Evolutionary conservation across 92 coral and sea anemone species (phyloP), one percentile per base, ranked within the genome.

Genomic region (Umimayanthus kanabou): DNA sequence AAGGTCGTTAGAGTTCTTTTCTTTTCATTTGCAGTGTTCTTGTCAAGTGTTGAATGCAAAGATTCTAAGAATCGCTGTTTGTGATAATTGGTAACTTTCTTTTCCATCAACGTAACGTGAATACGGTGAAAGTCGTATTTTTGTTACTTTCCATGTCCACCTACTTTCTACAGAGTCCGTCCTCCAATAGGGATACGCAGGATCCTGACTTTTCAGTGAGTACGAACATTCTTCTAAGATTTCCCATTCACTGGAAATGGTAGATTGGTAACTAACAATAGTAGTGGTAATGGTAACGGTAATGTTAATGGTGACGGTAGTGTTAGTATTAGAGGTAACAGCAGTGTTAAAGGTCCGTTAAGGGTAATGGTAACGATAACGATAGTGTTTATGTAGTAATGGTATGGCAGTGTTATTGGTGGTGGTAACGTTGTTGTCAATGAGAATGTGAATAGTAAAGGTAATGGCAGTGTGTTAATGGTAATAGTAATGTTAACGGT

Each of bases 171-270:
- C 45, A 87, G 82, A 67, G 40, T 78, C 83, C 28, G 28, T 30
- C 82, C 9, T 45, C 82, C 2, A 25, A 26, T 43, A 61, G 79
- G 79, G 89, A 58, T 43, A 61, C 50, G 25, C 86, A 58, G 64
- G 89, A 87, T 67, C 89, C 89, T 4, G 89, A 87, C 73, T 87
- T 87, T 67, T 26, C 77, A 69, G 89, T 87, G 71, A 87, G 89
- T 76, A 86, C 18, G 33, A 58, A 16, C n/a, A 15, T 6, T 57
- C 70, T 58, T 81, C 14, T 47, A 47, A 10, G 2, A 47, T 47
- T 47, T 47, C 14, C 9, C 53, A 47, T 11, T 47, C 53, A 47
- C 53, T 47, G 14, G 53, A 47, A 47, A 10, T 47, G 53, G 14
- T 47, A 47, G 37, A 33, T 33, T 8, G 2, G 11, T 1, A 8